These are phyloP conservation scores for Drosophila fungiperda DNA, from an alignment of 2,888 invertebrate genomes.

Conservation along the genomic window DNA sequence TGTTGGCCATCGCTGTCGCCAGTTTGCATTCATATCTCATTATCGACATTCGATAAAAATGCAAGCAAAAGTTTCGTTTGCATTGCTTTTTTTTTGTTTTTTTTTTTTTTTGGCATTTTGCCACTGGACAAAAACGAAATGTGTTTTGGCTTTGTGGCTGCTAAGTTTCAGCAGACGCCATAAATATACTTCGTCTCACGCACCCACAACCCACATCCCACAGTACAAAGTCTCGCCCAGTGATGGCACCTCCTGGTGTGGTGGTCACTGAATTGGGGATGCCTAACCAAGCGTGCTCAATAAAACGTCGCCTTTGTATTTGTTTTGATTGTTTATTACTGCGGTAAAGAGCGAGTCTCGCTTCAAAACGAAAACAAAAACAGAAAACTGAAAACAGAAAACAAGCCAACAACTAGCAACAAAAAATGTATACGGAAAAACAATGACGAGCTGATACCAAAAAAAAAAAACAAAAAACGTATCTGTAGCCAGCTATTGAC, in stretches of 20 bases:
- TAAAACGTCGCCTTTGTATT: slow-evolving; percentile 75
- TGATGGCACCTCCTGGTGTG: slow-evolving; percentile 26
- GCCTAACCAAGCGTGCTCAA: slow-evolving; percentile 74
- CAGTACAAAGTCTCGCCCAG: slow-evolving; percentile 32
- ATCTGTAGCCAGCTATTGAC: slow-evolving; percentile 16
- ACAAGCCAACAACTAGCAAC: slow-evolving; percentile 26
- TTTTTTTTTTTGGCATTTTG: slow-evolving; percentile 64
- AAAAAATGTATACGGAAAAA: slow-evolving; percentile 55
- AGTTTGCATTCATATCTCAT: slow-evolving; percentile 75
- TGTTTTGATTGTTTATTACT: slow-evolving; percentile 80
- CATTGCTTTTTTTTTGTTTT: slow-evolving; percentile 26
- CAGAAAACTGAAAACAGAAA: slow-evolving; percentile 29
- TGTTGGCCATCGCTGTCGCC: slow-evolving; percentile 31
- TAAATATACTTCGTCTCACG: slow-evolving; percentile 62
- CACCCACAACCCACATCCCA: slow-evolving; percentile 56
- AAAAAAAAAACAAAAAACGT: slow-evolving; percentile 13
- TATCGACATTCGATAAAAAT: slow-evolving; percentile 75
- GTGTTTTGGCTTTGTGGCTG: slow-evolving; percentile 59
- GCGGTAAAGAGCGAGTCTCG: slow-evolving; percentile 59
- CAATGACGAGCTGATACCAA: slow-evolving; percentile 51
- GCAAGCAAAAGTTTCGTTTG: slow-evolving; percentile 60
- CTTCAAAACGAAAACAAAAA: slow-evolving; percentile 30
- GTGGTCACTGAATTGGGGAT: slow-evolving; percentile 21
- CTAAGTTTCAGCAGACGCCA: slow-evolving; percentile 73
- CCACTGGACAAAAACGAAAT: slow-evolving; percentile 60